Base-by-base conservation (phyloP, 2,888 invertebrate genomes). In the Tachina fera region DNA sequence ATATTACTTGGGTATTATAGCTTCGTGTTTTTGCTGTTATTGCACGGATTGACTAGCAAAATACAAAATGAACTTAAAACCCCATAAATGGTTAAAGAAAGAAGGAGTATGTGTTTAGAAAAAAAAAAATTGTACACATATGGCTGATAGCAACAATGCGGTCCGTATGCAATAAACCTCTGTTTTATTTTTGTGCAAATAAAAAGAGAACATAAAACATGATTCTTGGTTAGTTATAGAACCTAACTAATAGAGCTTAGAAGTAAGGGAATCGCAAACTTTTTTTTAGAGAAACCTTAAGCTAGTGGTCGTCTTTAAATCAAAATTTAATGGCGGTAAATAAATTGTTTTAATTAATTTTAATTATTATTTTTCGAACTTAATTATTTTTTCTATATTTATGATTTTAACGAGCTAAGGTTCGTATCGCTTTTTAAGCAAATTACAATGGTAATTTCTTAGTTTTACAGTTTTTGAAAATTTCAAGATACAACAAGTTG, bases 61-160 rank as follows among this genome's bases (percentile, higher is more conserved):
- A 76, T 56, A 68, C 31, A 45, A 81, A 75, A 75, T 61, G 75
- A 68, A 75, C 81, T 61, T 75, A 61, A 74, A 75, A 75, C 75
- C 68, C 68, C 74, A 75, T 81, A 68, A 75, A 81, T 75, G 81
- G 75, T 60, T 9, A 58, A 65, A 81, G 68, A 75, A 81, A 67
- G 72, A 80, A 75, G 75, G 75, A 81, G 67, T 75, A 56, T 67
- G 68, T 81, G 67, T 67, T 45, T 49, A 65, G 31, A 70, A 67
- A 61, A 60, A 70, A 51, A 45, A 51, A 45, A 43, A 3, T 70
- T 19, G 31, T 68, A 68, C 75, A 81, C 81, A 81, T 70, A 61
- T 75, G 80, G 58, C 58, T 41, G 31, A 53, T 41, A 67, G 43
- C 58, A 74, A 51, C 67, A 81, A 68, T n/a, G 31, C 67, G 22